Percentiles rank a stretch among this genome's conserved stretches.
These are phyloP conservation scores for Dryococelus australis DNA, from an alignment of 2,888 invertebrate species.

Conservation along the genomic window DNA sequence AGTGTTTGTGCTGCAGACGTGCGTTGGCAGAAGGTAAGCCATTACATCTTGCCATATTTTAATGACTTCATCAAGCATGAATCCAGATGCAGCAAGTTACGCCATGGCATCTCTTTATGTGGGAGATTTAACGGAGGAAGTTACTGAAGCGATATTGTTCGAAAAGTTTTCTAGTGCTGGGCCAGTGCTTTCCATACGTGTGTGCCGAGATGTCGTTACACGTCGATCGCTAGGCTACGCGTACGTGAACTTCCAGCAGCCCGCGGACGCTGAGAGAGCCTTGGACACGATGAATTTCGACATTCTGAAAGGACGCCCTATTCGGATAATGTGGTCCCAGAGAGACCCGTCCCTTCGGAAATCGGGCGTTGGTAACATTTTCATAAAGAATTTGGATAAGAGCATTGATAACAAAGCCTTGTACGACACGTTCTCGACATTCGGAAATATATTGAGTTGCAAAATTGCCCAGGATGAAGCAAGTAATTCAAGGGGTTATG, in stretches of 20 bases:
- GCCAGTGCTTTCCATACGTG: conserved; percentile 97
- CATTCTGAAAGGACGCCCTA: conserved; percentile 91
- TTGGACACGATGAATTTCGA: conserved; percentile 99
- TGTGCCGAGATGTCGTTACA: conserved; percentile 98
- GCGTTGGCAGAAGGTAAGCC: neutral
- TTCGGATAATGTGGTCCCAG: conserved; percentile 99
- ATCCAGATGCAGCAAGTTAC: conserved; percentile 86
- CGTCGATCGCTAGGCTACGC: conserved; percentile 98
- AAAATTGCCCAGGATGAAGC: conserved; percentile 95
- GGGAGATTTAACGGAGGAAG: conserved; percentile 97
- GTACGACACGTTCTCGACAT: conserved; percentile 98
- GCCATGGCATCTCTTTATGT: conserved; percentile 98
- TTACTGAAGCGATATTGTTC: conserved; percentile 98
- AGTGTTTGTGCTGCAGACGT: neutral
- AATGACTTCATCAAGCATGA: conserved; percentile 64
- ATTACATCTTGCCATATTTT: neutral
- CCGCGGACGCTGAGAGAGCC: conserved; percentile 98
- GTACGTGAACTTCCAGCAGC: conserved; percentile 99
- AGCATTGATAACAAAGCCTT: conserved; percentile 99
- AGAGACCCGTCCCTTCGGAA: conserved; percentile 97
- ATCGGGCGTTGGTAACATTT: conserved; percentile 99
- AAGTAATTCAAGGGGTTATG: conserved; percentile 94
- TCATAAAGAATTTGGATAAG: conserved; percentile 99
- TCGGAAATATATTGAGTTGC: conserved; percentile 98
- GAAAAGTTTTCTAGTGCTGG: conserved; percentile 99